phyloP scores from a whole-genome alignment of 1,140 invertebrate species.

The Cotesia glomerata region DNA sequence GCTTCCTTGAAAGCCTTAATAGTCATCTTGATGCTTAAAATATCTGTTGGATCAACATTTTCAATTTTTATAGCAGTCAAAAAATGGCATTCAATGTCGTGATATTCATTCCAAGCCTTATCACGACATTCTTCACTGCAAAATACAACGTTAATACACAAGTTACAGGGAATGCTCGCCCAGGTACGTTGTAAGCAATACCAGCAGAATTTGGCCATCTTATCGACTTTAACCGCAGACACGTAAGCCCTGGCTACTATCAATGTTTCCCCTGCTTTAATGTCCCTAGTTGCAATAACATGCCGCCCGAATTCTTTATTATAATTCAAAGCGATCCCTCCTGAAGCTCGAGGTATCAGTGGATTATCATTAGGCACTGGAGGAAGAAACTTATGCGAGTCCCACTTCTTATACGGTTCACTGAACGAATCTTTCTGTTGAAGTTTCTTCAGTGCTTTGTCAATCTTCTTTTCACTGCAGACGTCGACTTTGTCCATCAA shows the following conservation, averaged over 20 bases:
- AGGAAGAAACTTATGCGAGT: conserved; percentile 1
- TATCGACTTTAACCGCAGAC: conserved; percentile 68
- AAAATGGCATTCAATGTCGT: conserved; percentile 73
- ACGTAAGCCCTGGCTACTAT: conserved; percentile 78
- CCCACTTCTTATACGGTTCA: background rate
- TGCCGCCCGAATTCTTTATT: conserved; percentile 66
- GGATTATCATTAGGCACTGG: background rate
- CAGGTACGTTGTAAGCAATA: conserved; percentile 72
- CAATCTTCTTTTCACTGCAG: background rate
- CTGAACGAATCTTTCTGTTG: background rate
- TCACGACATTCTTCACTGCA: conserved; percentile 73
- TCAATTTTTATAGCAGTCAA: conserved; percentile 65
- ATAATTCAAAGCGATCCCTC: background rate
- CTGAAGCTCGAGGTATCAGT: background rate
- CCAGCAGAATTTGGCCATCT: conserved; percentile 71
- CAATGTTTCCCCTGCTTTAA: conserved; percentile 75
- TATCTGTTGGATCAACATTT: conserved; percentile 69
- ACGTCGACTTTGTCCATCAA: conserved; percentile 2
- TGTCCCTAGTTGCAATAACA: conserved; percentile 67
- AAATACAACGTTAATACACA: conserved; percentile 70
- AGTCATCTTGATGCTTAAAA: conserved; percentile 69
- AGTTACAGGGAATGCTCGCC: conserved; percentile 68
- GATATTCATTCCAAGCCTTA: conserved; percentile 68
- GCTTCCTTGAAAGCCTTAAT: conserved; percentile 66
- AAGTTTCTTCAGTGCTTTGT: background rate